Conservation (phyloP, 2,888 invertebrate genomes). For the Pardosa pseudoannulata region DNA sequence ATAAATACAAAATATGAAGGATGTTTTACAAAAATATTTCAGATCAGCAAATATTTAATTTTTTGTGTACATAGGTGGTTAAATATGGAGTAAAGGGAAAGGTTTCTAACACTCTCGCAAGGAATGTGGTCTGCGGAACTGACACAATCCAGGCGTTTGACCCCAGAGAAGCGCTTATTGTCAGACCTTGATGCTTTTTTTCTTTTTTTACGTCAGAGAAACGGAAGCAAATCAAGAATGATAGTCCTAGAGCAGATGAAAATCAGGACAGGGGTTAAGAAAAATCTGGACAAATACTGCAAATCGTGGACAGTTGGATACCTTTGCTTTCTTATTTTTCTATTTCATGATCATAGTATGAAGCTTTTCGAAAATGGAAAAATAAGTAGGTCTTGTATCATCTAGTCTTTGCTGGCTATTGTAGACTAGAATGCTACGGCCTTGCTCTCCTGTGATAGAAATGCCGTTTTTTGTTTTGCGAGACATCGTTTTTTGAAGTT, state of each 20-base stretch:
- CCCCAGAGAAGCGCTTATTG: conserved; percentile 43
- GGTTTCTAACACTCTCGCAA: conserved; percentile 33
- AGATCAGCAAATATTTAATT: no score
- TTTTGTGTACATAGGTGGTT: no score
- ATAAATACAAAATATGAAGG: no score
- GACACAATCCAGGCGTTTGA: conserved; percentile 54
- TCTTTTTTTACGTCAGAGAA: conserved; percentile 34
- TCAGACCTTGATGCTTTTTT: conserved; percentile 15
- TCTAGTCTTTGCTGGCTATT: conserved; percentile 49
- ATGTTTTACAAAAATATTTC: no score
- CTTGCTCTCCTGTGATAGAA: conserved; percentile 29
- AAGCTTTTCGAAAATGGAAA: conserved; percentile 70
- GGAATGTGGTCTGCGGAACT: conserved; percentile 1
- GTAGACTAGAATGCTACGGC: conserved; percentile 1
- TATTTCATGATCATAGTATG: conserved; percentile 50
- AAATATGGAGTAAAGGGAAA: neutral
- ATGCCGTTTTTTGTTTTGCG: conserved; percentile 26
- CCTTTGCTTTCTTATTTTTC: conserved; percentile 29
- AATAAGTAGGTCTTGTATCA: conserved; percentile 64
- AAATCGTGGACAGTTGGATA: conserved; percentile 38
- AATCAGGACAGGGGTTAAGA: conserved; percentile 38
- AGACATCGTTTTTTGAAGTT: conserved; percentile 24
- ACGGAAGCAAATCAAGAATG: conserved; percentile 64
- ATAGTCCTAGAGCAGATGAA: conserved; percentile 60
- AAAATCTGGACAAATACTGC: conserved; percentile 55